These are phyloP conservation scores for Nesidiocoris tenuis DNA, from an alignment of 2,888 invertebrate species.

Conservation along the genomic window DNA sequence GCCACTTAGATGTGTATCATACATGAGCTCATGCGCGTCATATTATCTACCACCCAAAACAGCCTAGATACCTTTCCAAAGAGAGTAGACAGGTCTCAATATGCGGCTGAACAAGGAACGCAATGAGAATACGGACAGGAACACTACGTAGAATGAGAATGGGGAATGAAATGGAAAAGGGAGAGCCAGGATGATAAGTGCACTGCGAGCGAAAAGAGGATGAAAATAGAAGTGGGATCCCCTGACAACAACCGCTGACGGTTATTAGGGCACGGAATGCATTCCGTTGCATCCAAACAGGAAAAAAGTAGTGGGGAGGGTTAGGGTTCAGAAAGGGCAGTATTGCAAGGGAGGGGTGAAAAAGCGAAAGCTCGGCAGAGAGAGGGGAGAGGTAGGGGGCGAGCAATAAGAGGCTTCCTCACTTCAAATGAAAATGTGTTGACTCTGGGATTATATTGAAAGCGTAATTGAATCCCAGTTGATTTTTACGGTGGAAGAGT, in stretches of 20 bases:
- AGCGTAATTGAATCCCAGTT: slow-evolving; percentile 41
- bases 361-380: background rate
- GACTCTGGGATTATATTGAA: slow-evolving; percentile 43
- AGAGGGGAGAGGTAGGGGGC: slow-evolving; percentile 1
- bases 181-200: background rate
- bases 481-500: slow-evolving; percentile 38
- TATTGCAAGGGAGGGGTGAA: background rate
- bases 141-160: background rate
- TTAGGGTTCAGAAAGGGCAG: slow-evolving; percentile 2
- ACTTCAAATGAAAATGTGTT: slow-evolving; percentile 44
- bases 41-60: too few relatives aligned
- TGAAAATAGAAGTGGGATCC: background rate
- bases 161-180: background rate
- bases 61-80: background rate
- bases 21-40: too few relatives aligned
- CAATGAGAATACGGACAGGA: background rate
- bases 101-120: background rate
- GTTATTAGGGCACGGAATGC: slow-evolving; percentile 41
- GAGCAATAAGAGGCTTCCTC: slow-evolving; percentile 39
- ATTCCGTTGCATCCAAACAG: slow-evolving; percentile 30
- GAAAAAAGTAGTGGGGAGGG: background rate
- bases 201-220: background rate
- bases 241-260: slow-evolving; percentile 37
- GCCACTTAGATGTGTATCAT: background rate
- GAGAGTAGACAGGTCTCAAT: background rate